phyloP scores from a whole-genome alignment of 2,113 vertebrate species.

The human (Homo sapiens) region DNA sequence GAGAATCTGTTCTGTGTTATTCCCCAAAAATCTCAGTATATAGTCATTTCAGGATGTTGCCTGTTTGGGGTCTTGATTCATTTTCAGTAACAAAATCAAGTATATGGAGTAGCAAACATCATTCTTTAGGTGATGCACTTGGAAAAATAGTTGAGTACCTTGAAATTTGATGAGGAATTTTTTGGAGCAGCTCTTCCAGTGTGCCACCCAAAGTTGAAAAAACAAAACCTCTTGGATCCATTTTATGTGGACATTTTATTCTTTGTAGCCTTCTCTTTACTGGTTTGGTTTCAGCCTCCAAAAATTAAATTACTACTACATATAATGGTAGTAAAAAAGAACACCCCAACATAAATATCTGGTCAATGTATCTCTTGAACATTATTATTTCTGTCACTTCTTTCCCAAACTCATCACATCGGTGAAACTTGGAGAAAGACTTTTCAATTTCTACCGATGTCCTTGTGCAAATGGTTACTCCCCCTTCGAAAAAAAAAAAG shows the following conservation, averaged over 20 bases:
- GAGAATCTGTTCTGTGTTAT: background rate
- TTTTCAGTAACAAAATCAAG: conserved; percentile 11
- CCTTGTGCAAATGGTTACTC: background rate
- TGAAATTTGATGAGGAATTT: background rate
- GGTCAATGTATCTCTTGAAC: background rate
- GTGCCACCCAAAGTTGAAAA: background rate
- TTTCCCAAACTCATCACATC: background rate
- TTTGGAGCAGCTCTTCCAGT: background rate
- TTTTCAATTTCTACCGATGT: background rate
- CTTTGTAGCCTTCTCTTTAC: background rate
- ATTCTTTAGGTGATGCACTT: background rate
- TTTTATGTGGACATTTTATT: background rate
- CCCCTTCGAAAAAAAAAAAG: background rate
- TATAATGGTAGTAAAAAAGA: background rate
- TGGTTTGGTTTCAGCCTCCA: conserved; percentile 23
- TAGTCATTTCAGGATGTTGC: background rate
- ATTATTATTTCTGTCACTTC: background rate
- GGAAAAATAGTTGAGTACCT: background rate
- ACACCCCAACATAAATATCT: background rate
- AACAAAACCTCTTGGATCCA: background rate
- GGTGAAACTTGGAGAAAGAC: background rate
- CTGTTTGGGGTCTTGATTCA: background rate
- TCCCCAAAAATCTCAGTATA: background rate
- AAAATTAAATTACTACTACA: conserved; percentile 28
- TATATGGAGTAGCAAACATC: background rate